These are phyloP conservation scores for Conchocele bisecta DNA, from an alignment of 2,888 invertebrate genomes.

Conservation along the genomic window DNA sequence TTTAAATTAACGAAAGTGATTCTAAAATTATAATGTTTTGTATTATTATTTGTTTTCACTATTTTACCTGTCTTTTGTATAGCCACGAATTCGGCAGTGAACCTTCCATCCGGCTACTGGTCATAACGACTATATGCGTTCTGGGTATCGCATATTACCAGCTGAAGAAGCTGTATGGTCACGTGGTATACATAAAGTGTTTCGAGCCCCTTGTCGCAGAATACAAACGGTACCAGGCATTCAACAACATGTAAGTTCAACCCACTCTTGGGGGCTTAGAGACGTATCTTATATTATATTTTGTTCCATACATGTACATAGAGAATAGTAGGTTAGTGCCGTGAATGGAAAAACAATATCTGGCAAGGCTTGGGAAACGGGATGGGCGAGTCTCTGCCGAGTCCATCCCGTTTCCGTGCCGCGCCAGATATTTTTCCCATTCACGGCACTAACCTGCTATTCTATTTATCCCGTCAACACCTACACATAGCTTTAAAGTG, in stretches of 20 bases:
- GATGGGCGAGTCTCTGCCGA: too few species aligned
- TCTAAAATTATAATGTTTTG: background rate
- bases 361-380: too few species aligned
- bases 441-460: too few species aligned
- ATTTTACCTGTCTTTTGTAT: background rate
- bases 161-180: constrained; percentile 46
- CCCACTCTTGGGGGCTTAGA: background rate
- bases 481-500: too few species aligned
- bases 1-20: too few species aligned
- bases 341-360: too few species aligned
- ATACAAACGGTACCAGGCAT: constrained; percentile 21
- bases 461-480: too few species aligned
- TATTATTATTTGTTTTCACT: background rate
- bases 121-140: constrained; percentile 52
- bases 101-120: constrained; percentile 57
- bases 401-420: too few species aligned
- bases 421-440: too few species aligned
- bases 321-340: too few species aligned
- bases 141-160: constrained; percentile 42
- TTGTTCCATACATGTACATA: too few species aligned
- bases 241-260: constrained; percentile 41
- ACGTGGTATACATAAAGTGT: constrained; percentile 16
- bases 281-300: background rate
- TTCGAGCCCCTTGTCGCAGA: constrained; percentile 17
- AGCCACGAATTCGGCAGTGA: constrained; percentile 61